Base-by-base conservation (phyloP, 2,797 vertebrate genomes). In the Naso thynnoides region DNA sequence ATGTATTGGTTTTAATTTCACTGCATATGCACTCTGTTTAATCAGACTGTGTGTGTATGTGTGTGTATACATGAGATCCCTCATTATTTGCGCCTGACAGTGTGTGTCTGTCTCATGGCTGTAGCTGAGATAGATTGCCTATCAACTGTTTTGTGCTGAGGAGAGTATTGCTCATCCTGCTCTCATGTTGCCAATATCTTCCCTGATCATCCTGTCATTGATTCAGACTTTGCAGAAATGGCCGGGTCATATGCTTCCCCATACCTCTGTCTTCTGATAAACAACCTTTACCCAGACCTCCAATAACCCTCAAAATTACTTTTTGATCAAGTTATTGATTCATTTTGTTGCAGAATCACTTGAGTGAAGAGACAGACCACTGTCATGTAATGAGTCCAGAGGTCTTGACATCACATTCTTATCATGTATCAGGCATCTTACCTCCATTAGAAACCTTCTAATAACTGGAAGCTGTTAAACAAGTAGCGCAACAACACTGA, bases 171-270 rank as follows among this genome's bases (percentile, higher is more conserved):
- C 90, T 88, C 85, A 73, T 78, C 62, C 54, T 23, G 62, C 68
- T 81, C 77, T 86, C 79, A 75, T 86, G 86, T 88, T 90, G 91
- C 91, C 92, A 90, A 88, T 91, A 90, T 88, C 76, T 90, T 48
- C 59, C 83, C 80, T 80, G 88, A 92, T 91, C 90, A 85, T 83
- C 76, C 74, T 71, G 53, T 62, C 82, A 93, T 92, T 84, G 91
- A 93, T 92, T 75, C 26, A 7, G 38, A 63, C 54, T 47, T 72
- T 73, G 69, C 74, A 85, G 58, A 86, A 91, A 79, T 67, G 77
- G 77, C 48, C 21, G 42, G 83, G 83, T 87, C 88, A 79, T 77
- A 80, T 65, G 70, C 81, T 89, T 81, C 79, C 68, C 76, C 62
- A 41, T 65, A 54, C 55, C 78, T 55, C 71, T 21, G 65, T 33